Percentiles rank a stretch among this genome's conserved stretches.
Conservation (phyloP, 2,113 vertebrate genomes). For the Puntigrus tetrazona region DNA sequence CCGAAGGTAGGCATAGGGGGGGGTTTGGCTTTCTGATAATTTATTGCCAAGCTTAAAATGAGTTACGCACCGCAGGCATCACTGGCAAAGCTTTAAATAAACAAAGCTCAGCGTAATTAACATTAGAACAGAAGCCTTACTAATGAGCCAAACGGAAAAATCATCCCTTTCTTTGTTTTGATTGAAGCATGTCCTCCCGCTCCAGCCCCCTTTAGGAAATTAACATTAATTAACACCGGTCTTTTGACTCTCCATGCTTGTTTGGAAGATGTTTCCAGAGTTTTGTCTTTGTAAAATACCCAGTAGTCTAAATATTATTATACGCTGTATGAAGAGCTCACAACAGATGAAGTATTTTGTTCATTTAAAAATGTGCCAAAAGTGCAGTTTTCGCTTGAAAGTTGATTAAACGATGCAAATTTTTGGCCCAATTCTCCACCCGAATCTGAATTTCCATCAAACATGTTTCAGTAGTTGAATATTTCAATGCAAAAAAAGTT, state of each 20-base stretch:
- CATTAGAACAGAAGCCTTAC: conserved; percentile 23
- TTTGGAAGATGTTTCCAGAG: conserved; percentile 30
- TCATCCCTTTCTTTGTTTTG: conserved; percentile 28
- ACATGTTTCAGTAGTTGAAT: not conserved
- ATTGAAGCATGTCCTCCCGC: conserved; percentile 18
- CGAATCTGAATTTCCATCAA: not conserved
- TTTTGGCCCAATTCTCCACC: not conserved
- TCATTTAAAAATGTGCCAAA: not conserved
- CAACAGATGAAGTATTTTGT: not conserved
- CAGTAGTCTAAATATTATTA: not conserved
- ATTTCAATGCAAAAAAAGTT: not conserved
- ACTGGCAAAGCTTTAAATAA: conserved; percentile 45
- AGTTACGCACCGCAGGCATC: conserved; percentile 1
- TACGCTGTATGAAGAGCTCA: not conserved
- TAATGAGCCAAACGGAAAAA: conserved; percentile 22
- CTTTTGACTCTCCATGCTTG: conserved; percentile 2
- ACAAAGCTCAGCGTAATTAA: conserved; percentile 18
- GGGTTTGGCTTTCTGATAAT: conserved; percentile 39
- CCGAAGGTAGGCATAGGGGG: conserved; percentile 1
- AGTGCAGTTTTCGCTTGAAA: not conserved
- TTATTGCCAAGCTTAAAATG: conserved; percentile 31
- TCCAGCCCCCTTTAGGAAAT: conserved; percentile 29
- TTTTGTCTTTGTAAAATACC: conserved; percentile 18
- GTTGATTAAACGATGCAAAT: not conserved
- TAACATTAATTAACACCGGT: conserved; percentile 41